Percentiles rank a stretch among this genome's conserved stretches.
phyloP scores from a whole-genome alignment of 2,797 vertebrate genomes.

The Lepilemur ruficaudatus region DNA sequence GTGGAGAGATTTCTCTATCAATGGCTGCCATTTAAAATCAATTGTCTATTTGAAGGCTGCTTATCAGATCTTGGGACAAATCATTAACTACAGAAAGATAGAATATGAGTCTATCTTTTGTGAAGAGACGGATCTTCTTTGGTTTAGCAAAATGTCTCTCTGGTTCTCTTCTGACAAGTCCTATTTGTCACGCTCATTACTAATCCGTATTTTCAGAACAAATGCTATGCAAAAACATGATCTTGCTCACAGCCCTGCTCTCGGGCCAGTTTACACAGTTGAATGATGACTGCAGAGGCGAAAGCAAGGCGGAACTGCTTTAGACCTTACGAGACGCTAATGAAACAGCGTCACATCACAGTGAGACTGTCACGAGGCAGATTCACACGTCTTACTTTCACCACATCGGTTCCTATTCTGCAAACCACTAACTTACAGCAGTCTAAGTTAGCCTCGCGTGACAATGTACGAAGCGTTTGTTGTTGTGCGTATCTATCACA shows the following conservation, averaged over 20 bases:
- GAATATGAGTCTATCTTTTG: background rate
- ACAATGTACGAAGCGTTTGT: conserved; percentile 7
- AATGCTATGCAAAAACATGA: background rate
- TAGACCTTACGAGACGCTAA: background rate
- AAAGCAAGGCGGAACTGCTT: background rate
- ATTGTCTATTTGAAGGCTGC: conserved; percentile 24
- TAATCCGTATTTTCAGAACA: background rate
- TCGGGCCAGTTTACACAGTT: background rate
- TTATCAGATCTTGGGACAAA: background rate
- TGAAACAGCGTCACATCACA: background rate
- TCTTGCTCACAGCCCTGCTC: background rate
- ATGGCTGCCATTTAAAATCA: conserved; percentile 18
- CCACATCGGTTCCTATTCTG: background rate
- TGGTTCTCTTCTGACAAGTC: conserved; percentile 29
- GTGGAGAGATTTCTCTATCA: background rate
- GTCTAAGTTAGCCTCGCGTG: background rate
- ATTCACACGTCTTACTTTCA: conserved; percentile 6
- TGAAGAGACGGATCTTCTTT: background rate
- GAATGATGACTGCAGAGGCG: background rate
- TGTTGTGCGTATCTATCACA: conserved; percentile 4
- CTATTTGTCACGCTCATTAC: background rate
- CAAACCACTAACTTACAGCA: conserved; percentile 34
- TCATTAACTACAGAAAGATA: background rate
- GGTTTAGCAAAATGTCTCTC: background rate
- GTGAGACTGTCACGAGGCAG: background rate